Percentiles rank a stretch among this genome's conserved stretches.
Evolutionary conservation across 1,140 invertebrate species (phyloP).

Genomic region (Thaumetopoea pityocampa): DNA sequence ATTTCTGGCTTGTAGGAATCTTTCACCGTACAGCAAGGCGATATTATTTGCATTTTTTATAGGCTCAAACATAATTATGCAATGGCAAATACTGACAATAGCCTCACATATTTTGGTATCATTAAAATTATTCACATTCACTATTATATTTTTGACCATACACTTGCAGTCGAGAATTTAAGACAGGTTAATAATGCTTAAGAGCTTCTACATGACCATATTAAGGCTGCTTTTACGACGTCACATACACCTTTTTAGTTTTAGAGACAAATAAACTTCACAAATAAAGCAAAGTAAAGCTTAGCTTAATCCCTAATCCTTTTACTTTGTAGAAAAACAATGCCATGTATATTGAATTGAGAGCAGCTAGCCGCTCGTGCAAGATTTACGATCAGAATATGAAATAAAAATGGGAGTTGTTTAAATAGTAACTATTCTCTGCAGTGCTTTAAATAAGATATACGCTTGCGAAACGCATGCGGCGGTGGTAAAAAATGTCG

Average conservation of each 20-base stretch:
- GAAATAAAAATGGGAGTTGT: background rate
- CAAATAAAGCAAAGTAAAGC: conserved; percentile 39
- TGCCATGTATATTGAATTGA: background rate
- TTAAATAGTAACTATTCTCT: conserved; percentile 1
- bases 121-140: no score
- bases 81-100: conserved; percentile 1
- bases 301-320: conserved; percentile 37
- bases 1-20: conserved; percentile 15
- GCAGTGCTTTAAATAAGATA: conserved; percentile 1
- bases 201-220: conserved; percentile 25
- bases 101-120: no score
- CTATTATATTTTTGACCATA: no score
- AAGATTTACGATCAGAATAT: background rate
- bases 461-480: background rate
- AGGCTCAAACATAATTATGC: conserved; percentile 3
- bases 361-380: background rate
- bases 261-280: conserved; percentile 58
- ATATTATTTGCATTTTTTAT: background rate
- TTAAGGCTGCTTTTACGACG: conserved; percentile 52
- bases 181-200: conserved; percentile 12
- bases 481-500: conserved; percentile 9
- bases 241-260: conserved; percentile 65
- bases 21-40: conserved; percentile 4
- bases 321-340: conserved; percentile 9
- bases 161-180: no score